Conservation (phyloP, 2,888 invertebrate genomes). For the Chelonus formosanus region DNA sequence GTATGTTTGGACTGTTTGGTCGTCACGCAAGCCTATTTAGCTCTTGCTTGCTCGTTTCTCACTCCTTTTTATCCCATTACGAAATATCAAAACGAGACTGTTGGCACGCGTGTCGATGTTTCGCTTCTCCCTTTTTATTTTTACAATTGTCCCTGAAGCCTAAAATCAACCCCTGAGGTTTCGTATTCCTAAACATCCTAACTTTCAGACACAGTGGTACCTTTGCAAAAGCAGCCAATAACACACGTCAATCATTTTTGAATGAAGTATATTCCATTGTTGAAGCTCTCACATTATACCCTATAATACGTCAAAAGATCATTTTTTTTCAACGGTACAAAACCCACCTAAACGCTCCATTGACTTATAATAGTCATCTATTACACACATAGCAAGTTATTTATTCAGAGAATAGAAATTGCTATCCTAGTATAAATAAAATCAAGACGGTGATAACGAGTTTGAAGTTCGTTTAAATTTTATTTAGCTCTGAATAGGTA, state of each 20-base stretch:
- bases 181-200: constrained; percentile 14
- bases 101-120: constrained; percentile 35
- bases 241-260: constrained; percentile 49
- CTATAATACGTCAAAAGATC: neutral
- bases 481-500: too few relatives aligned
- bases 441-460: too few relatives aligned
- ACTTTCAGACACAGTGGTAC: constrained; percentile 19
- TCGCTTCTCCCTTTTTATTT: constrained; percentile 8
- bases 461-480: too few relatives aligned
- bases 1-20: constrained; percentile 46
- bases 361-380: too few relatives aligned
- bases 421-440: too few relatives aligned
- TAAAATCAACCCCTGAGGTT: constrained; percentile 24
- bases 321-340: too few relatives aligned
- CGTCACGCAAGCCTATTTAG: constrained; percentile 55
- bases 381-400: too few relatives aligned
- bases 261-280: neutral
- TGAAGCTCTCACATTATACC: neutral
- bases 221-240: constrained; percentile 40
- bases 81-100: constrained; percentile 34
- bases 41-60: constrained; percentile 37
- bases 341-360: too few relatives aligned
- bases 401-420: too few relatives aligned
- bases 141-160: constrained; percentile 5
- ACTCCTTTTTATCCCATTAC: constrained; percentile 32